phyloP scores from a whole-genome alignment of 2,888 invertebrate species.

The Melikaiella ostensackeni region DNA sequence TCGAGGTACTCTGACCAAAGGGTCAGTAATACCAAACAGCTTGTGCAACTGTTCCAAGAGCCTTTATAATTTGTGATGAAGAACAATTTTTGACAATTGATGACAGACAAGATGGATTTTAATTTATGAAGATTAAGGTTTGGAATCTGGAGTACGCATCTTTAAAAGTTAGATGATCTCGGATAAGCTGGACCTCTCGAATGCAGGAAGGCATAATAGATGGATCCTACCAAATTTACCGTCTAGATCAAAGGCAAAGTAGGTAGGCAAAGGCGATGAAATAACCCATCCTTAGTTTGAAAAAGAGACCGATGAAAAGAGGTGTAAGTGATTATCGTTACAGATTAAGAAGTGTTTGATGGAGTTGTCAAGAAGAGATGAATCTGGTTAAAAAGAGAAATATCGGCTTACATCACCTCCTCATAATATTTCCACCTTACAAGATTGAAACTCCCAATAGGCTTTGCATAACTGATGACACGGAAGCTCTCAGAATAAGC shows the following conservation, averaged over 20 bases:
- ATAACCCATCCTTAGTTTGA: not conserved
- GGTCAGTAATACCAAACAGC: not conserved
- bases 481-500: not conserved
- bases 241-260: too few relatives aligned
- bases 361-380: not conserved
- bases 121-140: not conserved
- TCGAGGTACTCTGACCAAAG: not conserved
- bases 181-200: not conserved
- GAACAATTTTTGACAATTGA: not conserved
- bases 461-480: constrained; percentile 10
- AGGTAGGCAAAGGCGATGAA: not conserved
- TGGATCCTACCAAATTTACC: not conserved
- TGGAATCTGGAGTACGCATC: not conserved
- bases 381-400: constrained; percentile 3
- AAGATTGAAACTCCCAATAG: constrained; percentile 9
- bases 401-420: not conserved
- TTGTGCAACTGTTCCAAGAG: too few relatives aligned
- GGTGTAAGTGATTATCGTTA: not conserved
- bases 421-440: not conserved
- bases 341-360: constrained; percentile 10
- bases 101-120: not conserved
- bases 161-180: not conserved
- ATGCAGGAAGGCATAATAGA: not conserved
- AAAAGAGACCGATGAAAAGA: not conserved
- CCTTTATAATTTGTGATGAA: too few relatives aligned